phyloP scores from a whole-genome alignment of 2,797 vertebrate species.

The Orientallactaga sibirica region DNA sequence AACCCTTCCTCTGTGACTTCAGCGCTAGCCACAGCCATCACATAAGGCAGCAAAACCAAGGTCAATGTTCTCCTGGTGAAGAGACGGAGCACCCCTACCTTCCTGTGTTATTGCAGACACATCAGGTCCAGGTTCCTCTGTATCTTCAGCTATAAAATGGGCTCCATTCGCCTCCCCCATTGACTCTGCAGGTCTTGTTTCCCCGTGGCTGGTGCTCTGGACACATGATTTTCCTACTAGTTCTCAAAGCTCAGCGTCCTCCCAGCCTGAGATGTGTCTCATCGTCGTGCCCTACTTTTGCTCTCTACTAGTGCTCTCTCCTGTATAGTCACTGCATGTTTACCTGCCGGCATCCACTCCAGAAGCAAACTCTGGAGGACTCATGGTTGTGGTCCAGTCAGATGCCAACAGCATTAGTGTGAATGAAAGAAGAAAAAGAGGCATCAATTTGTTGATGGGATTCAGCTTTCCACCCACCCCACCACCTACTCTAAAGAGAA shows the following conservation, averaged over 20 bases:
- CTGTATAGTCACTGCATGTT: too few species aligned
- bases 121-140: not conserved
- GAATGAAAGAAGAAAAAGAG: not conserved
- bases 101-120: not conserved
- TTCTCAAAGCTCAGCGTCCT: not conserved
- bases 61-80: not conserved
- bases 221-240: not conserved
- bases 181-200: fast-evolving
- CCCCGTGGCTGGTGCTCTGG: too few species aligned
- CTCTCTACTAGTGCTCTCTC: not conserved
- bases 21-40: not conserved
- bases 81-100: not conserved
- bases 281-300: not conserved
- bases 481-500: not conserved
- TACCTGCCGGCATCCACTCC: not conserved
- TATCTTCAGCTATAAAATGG: slow-evolving; percentile 40
- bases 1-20: not conserved
- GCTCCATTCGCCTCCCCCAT: not conserved
- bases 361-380: not conserved
- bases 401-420: not conserved
- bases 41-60: not conserved
- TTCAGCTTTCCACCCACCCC: not conserved
- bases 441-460: not conserved
- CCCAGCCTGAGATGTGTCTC: not conserved
- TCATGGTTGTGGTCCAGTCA: fast-evolving